A percentile compares a stretch with the other conserved stretches of the same genome.
Evolutionary conservation across 2,888 invertebrate species (phyloP).

Genomic region (Chalcis sispes): DNA sequence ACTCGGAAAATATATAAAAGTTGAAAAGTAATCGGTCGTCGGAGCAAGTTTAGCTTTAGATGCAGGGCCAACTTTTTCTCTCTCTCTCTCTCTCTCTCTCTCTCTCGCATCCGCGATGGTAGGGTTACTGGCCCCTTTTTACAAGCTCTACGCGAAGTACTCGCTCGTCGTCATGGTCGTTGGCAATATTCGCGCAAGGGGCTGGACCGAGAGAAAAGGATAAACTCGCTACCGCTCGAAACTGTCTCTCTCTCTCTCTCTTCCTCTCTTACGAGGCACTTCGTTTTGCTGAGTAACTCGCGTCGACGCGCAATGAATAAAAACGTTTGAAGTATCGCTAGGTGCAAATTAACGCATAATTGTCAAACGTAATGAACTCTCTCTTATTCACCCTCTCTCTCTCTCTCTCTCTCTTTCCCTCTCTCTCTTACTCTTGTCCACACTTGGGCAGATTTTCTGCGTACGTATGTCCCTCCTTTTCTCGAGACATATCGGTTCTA

Average conservation of each 20-base stretch:
- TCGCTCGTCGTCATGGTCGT: too few species aligned
- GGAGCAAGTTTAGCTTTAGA: slow-evolving; percentile 38
- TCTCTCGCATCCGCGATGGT: too few species aligned
- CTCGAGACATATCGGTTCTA: background rate
- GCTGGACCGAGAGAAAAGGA: background rate
- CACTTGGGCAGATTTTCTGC: too few species aligned
- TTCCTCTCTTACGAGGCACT: slow-evolving; percentile 26
- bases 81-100: background rate
- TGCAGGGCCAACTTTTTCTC: slow-evolving; percentile 1
- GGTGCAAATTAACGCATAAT: slow-evolving; percentile 77
- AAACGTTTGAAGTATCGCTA: slow-evolving; percentile 76
- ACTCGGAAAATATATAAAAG: slow-evolving; percentile 56
- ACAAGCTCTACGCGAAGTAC: too few species aligned
- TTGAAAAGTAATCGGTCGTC: slow-evolving; percentile 53
- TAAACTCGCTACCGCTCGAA: too few species aligned
- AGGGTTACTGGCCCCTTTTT: too few species aligned
- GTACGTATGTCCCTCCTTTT: slow-evolving; percentile 19
- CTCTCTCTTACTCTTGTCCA: slow-evolving; percentile 20
- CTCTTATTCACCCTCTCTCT: slow-evolving; percentile 19
- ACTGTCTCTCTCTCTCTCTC: too few species aligned
- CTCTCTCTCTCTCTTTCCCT: background rate
- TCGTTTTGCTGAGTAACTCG: slow-evolving; percentile 61
- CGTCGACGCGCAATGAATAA: slow-evolving; percentile 75
- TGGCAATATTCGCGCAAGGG: too few species aligned
- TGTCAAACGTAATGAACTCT: slow-evolving; percentile 75